phyloP scores from a whole-genome alignment of 2,797 vertebrate genomes.

The Sitta carolinensis region DNA sequence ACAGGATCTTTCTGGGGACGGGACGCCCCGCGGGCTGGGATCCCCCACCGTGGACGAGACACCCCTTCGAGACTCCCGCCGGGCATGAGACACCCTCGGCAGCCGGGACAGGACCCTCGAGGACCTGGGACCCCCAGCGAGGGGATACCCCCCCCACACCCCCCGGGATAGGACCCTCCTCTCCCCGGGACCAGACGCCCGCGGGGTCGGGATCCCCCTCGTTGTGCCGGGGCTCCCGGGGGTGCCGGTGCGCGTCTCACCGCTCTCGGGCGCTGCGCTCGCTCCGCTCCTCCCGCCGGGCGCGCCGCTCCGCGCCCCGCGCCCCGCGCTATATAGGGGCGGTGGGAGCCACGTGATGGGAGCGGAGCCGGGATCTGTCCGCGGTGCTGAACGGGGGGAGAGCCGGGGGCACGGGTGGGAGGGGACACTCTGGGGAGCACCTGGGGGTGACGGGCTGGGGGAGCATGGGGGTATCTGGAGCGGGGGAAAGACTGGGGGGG shows the following conservation, averaged over 20 bases:
- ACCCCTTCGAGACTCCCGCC: neutral
- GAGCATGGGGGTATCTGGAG: neutral
- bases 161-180: neutral
- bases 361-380: neutral
- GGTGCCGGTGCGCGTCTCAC: neutral
- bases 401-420: neutral
- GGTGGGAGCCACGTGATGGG: constrained; percentile 21
- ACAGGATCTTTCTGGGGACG: neutral
- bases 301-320: neutral
- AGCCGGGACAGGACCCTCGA: neutral
- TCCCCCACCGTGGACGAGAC: neutral
- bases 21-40: too few species aligned
- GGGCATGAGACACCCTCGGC: neutral
- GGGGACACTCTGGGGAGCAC: too few species aligned
- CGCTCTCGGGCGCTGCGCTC: neutral
- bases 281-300: neutral
- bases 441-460: too few species aligned
- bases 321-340: constrained; percentile 13
- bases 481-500: neutral
- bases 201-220: neutral
- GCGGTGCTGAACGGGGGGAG: constrained; percentile 22
- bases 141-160: neutral
- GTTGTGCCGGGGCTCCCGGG: neutral
- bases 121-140: too few species aligned
- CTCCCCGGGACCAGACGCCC: neutral